Evolutionary conservation across 2,797 vertebrate genomes (phyloP).

Genomic region (Gouania willdenowi): DNA sequence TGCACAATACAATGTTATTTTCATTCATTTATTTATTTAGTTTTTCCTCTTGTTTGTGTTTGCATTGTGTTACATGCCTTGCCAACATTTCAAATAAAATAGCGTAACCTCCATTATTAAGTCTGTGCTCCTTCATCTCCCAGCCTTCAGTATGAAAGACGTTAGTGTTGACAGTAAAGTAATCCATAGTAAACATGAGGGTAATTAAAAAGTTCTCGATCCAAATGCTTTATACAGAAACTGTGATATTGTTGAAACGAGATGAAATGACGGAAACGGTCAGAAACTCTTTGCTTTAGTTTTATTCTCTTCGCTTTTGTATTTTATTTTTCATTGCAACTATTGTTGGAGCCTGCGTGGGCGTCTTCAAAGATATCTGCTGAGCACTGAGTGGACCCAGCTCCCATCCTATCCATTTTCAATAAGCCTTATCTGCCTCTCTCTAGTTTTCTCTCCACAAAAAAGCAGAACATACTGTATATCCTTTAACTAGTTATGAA

Average conservation of each 20-base stretch:
- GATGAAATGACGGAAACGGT: conserved; percentile 18
- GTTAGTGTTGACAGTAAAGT: background rate
- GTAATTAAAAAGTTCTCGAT: background rate
- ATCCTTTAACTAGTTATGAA: conserved; percentile 16
- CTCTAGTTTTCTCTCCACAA: conserved; percentile 15
- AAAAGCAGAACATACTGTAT: conserved; percentile 5
- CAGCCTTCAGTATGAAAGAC: too few species aligned
- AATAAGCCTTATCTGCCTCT: conserved; percentile 45
- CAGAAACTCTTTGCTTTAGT: conserved; percentile 10
- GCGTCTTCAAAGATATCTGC: conserved; percentile 44
- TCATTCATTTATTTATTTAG: too few species aligned
- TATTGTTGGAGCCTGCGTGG: conserved; percentile 46
- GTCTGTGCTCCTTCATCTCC: too few species aligned
- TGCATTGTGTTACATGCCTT: too few species aligned
- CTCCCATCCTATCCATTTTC: conserved; percentile 58
- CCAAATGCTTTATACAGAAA: background rate
- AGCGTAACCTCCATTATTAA: too few species aligned
- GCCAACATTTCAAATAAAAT: too few species aligned
- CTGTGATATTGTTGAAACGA: conserved; percentile 1
- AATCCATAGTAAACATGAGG: background rate
- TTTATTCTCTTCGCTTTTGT: background rate
- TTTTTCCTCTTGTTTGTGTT: too few species aligned
- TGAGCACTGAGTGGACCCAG: conserved; percentile 47
- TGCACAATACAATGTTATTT: too few species aligned
- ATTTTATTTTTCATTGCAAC: conserved; percentile 15